Conservation (phyloP, 2,113 vertebrate genomes). For the Trogon melanurus region DNA sequence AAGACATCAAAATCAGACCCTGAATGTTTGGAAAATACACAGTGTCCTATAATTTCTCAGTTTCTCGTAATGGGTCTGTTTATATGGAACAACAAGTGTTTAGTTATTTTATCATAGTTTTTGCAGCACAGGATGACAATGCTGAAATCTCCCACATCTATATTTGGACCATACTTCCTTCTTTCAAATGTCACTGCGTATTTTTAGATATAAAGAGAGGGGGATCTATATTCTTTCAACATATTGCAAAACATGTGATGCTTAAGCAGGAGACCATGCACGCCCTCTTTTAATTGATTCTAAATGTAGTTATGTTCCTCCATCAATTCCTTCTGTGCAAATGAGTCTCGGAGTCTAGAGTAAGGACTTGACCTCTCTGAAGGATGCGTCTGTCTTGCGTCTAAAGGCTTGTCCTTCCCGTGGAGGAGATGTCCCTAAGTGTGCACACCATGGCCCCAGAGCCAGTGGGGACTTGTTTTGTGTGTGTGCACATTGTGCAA, state of each 20-base stretch:
- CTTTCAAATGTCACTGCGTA: slow-evolving; percentile 51
- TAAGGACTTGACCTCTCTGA: neutral
- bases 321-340: neutral
- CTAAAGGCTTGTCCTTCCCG: neutral
- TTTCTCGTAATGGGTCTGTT: neutral
- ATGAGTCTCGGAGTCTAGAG: neutral
- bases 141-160: slow-evolving; percentile 58
- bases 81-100: neutral
- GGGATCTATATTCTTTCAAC: slow-evolving; percentile 52
- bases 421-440: rapidly evolving
- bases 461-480: rapidly evolving
- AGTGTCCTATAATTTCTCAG: neutral
- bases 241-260: neutral
- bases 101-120: neutral
- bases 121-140: slow-evolving; percentile 44
- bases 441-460: rapidly evolving
- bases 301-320: neutral
- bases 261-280: neutral
- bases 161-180: slow-evolving; percentile 64
- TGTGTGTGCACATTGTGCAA: rapidly evolving
- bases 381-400: neutral
- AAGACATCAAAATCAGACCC: neutral
- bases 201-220: slow-evolving; percentile 54
- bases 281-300: neutral
- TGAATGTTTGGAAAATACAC: neutral